Base-by-base conservation (phyloP, 53 echinoderm and acorn worm genomes). In the Patiria pectinifera region DNA sequence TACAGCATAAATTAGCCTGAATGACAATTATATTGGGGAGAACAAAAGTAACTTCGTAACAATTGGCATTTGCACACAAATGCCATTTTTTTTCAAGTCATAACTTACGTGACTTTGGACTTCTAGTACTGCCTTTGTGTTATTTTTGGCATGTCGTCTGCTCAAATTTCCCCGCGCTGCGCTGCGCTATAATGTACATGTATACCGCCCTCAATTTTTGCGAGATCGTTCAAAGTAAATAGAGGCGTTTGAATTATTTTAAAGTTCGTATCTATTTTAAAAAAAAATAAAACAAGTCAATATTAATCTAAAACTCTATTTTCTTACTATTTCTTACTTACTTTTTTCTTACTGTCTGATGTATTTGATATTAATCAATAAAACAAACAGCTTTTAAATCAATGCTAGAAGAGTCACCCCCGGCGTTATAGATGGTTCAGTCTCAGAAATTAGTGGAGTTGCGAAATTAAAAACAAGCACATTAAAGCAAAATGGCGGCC, bases 401-500 rank as follows among this genome's bases (percentile, higher is more conserved):
- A 81, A 81, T 74, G 13, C 6, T 74, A 13, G 21, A 19, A 12
- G 21, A 12, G 16, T 13, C 74, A 74, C 78, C 6, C 53, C 82
- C 35, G 48, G 14, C 4, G 4, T 82, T 0, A 18, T 0, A 48
- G 48, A 82, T 82, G 58, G 83, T 82, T 82, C n/a, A 58, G 83
- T 59, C 83, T 60, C 14, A 59, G 18, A 9, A 21, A 11, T 82
- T 59, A 59, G 21, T 59, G 83, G 83, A 82, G 83, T 59, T 59
- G 60, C 10, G 59, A 82, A 82, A 15, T 58, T 35, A 47, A 11
- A 59, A 82, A 82, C 83, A 60, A 59, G 19, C 25, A 24, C 10
- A 82, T 21, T 5, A 22, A 19, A 9, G 16, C 6, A 82, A 82
- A 7, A 82, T 82, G 83, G 83, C 83, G 83, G 60, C 83, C 83